Conservation (phyloP, 2,888 invertebrate species). For the Acronicta alni region DNA sequence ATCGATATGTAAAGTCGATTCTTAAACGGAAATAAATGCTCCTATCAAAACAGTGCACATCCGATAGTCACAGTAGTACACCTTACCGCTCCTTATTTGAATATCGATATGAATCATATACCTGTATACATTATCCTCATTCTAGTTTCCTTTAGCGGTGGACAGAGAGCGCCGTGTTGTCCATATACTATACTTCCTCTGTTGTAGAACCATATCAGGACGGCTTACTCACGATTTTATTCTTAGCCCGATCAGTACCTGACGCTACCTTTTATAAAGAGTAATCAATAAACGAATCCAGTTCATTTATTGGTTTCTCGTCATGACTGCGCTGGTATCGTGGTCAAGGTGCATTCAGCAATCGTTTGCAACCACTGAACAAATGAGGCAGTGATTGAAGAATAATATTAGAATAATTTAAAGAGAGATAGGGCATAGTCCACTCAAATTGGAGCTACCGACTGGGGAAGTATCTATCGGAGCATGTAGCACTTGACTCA, state of each 20-base stretch:
- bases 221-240: conserved; percentile 42
- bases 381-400: too few species aligned
- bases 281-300: conserved; percentile 20
- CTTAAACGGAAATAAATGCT: conserved; percentile 23
- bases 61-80: conserved; percentile 36
- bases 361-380: too few species aligned
- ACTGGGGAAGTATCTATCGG: too few species aligned
- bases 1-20: conserved; percentile 4
- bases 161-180: conserved; percentile 35
- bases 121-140: conserved; percentile 47
- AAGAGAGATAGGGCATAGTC: too few species aligned
- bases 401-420: too few species aligned
- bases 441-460: too few species aligned
- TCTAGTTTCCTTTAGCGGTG: conserved; percentile 54
- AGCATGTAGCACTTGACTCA: too few species aligned
- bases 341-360: too few species aligned
- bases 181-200: conserved; percentile 53
- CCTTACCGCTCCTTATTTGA: conserved; percentile 10
- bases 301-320: not conserved
- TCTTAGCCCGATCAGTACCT: conserved; percentile 24
- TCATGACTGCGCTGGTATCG: not conserved
- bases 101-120: conserved; percentile 48
- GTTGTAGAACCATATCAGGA: conserved; percentile 37
- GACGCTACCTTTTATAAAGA: conserved; percentile 2
- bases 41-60: conserved; percentile 11